Base-by-base conservation (phyloP, 2,797 vertebrate genomes). In the Bovichtus variegatus region DNA sequence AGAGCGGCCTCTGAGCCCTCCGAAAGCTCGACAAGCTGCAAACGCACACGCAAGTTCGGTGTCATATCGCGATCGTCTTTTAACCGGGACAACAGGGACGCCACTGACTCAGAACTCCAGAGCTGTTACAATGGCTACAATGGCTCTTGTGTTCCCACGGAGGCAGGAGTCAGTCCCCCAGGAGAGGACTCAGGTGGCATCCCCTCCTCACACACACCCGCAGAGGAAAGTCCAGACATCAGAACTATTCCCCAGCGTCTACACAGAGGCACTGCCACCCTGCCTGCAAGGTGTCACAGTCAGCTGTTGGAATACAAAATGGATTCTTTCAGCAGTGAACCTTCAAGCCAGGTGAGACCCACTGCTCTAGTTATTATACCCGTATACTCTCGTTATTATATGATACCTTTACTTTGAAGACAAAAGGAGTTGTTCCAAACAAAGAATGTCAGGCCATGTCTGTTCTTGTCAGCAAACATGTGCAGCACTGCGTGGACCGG, bases 41-140 rank as follows among this genome's bases (percentile, higher is more conserved):
- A 96, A 76, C 96, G 97, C 71, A 96, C 96, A 1, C 96, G 98
- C 61, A 99, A 99, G 89, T 96, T 98, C 9, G 97, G 97, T 0
- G 97, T 99, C 80, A 96, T 96, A 83, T 96, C 98, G 6, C 96
- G 96, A 21, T 95, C 96, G 0, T 94, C 96, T 0, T 74, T 93
- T 53, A 91, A 77, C n/a, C 89, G 90, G 25, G 91, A 95, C 54
- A 61, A 93, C 70, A 94, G 94, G 74, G 95, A 95, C 18, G 68
- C 78, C 38, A 89, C 87, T 43, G 89, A 90, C 81, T 78, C 74
- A 0, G 94, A 95, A 2, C 90, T 92, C 0, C 95, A 96, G 69
- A 95, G 96, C 0, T 94, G 94, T 50, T 91, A 94, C 61, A 77
- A 36, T 0, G 40, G 63, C 36, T 11, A 9, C 23, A 91, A 81